Evolutionary conservation across 2,113 vertebrate species (phyloP).

Genomic region (Malurus melanocephalus): DNA sequence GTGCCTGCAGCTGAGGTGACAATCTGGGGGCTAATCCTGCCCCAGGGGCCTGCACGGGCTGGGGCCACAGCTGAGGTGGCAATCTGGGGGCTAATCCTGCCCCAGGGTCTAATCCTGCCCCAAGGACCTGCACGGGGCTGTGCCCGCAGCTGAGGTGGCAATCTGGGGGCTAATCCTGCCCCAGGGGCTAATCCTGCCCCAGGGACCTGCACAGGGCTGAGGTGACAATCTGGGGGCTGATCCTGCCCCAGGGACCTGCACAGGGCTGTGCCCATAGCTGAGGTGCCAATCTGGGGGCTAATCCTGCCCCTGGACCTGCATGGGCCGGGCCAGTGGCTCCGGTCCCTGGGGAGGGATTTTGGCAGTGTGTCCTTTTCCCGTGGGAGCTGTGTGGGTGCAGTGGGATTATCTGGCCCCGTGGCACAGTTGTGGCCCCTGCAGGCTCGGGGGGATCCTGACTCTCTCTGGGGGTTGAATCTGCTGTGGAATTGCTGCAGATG

Average conservation of each 20-base stretch:
- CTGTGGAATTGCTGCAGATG: constrained; percentile 12
- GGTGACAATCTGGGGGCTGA: neutral
- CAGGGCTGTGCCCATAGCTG: neutral
- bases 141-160: neutral
- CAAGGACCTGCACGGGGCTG: fast-evolving
- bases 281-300: neutral
- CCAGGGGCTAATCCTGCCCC: neutral
- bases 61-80: neutral
- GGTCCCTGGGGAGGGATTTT: neutral
- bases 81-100: neutral
- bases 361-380: neutral
- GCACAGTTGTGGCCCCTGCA: neutral
- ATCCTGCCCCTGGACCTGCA: neutral
- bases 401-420: neutral
- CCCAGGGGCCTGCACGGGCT: neutral
- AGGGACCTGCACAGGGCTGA: neutral
- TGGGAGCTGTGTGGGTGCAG: neutral
- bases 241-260: neutral
- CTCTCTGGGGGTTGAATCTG: neutral
- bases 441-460: neutral
- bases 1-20: neutral
- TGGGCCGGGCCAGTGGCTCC: neutral
- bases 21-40: neutral
- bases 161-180: neutral
- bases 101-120: neutral